Conservation (phyloP, 1,140 invertebrate species). For the Elymnias hypermnestra region DNA sequence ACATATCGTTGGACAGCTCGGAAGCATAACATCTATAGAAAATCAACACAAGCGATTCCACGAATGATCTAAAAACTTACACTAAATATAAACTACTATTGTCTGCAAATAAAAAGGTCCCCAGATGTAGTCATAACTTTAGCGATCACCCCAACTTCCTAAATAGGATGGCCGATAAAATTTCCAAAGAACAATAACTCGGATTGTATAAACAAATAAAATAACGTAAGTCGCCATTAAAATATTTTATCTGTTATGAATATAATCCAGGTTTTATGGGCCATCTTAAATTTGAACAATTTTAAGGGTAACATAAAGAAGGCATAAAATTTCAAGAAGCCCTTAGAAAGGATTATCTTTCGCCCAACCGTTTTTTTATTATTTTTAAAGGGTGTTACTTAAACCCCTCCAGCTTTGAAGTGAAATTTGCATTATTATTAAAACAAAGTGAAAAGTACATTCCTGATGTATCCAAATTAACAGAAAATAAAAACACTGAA, state of each 20-base stretch:
- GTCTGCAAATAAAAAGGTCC: too few species aligned
- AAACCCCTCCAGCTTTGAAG: slow-evolving; percentile 20
- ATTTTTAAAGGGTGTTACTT: slow-evolving; percentile 23
- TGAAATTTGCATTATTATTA: background rate
- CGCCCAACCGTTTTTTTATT: slow-evolving; percentile 30
- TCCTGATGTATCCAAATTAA: too few species aligned
- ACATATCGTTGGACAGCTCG: too few species aligned
- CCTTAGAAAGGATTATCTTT: slow-evolving; percentile 61
- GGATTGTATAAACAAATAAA: slow-evolving; percentile 69
- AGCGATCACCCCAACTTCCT: slow-evolving; percentile 4
- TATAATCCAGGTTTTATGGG: slow-evolving; percentile 65
- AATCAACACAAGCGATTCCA: too few species aligned
- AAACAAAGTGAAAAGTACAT: too few species aligned
- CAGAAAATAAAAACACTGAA: too few species aligned
- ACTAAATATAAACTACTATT: too few species aligned
- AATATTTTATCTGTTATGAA: slow-evolving; percentile 74
- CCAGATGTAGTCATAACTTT: slow-evolving; percentile 6
- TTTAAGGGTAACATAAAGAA: slow-evolving; percentile 60
- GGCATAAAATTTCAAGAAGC: slow-evolving; percentile 50
- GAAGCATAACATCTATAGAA: too few species aligned
- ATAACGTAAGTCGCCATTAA: slow-evolving; percentile 54
- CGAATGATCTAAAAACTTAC: too few species aligned
- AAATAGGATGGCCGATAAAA: slow-evolving; percentile 42
- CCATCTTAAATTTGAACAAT: slow-evolving; percentile 65
- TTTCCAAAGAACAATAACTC: slow-evolving; percentile 57